A percentile compares a stretch with the other conserved stretches of the same genome.
Conservation (phyloP, 2,797 vertebrate species). For the Enteromius afrohamiltoni region DNA sequence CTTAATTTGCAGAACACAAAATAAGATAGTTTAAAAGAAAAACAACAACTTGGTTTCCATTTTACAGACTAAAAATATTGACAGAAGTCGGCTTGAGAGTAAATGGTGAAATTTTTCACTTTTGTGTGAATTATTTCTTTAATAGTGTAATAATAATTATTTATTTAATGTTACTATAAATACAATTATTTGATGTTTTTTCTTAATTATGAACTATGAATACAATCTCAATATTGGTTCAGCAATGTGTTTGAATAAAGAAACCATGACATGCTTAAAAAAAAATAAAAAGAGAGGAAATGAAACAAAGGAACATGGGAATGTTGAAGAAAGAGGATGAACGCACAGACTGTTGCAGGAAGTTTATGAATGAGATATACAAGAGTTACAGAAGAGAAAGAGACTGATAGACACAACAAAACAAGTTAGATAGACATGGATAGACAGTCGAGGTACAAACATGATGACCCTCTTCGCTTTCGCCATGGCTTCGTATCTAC, state of each 20-base stretch:
- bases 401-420: conserved; percentile 52
- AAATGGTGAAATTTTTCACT: neutral
- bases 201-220: neutral
- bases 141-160: neutral
- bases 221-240: neutral
- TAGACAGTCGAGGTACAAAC: conserved; percentile 30
- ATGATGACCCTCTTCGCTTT: conserved; percentile 27
- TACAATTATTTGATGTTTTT: neutral
- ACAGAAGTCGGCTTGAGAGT: neutral
- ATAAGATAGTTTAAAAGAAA: neutral
- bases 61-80: neutral
- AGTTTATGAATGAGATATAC: conserved; percentile 77
- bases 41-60: neutral
- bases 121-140: neutral
- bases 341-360: conserved; percentile 69
- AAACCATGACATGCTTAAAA: conserved; percentile 7
- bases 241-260: neutral
- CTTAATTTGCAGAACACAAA: neutral
- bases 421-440: conserved; percentile 28
- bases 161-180: neutral
- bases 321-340: conserved; percentile 52
- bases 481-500: conserved; percentile 25
- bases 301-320: conserved; percentile 33
- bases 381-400: conserved; percentile 67
- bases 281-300: neutral